Evolutionary conservation across 1,140 invertebrate genomes (phyloP).

Genomic region (Bombus turneri): DNA sequence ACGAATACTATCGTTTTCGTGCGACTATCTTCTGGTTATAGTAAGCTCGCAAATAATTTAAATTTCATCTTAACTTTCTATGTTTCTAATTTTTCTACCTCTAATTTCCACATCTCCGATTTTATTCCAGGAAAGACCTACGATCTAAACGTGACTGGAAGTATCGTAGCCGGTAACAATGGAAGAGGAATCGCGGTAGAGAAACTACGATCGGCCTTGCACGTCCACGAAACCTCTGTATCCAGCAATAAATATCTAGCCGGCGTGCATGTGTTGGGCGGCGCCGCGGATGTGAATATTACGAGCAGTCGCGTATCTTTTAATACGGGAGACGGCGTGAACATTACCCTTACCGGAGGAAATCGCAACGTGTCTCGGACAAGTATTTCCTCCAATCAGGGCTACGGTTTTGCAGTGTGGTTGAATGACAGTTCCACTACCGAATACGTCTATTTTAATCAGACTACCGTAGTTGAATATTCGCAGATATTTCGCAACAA

Average conservation of each 20-base stretch:
- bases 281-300: slow-evolving; percentile 96
- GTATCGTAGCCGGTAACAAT: slow-evolving; percentile 93
- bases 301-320: slow-evolving; percentile 94
- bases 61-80: neutral
- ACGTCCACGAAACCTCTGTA: slow-evolving; percentile 91
- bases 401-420: slow-evolving; percentile 94
- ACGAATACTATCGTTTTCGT: slow-evolving; percentile 89
- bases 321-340: slow-evolving; percentile 95
- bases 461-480: slow-evolving; percentile 94
- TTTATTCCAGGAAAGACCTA: slow-evolving; percentile 87
- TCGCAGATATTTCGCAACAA: slow-evolving; percentile 92
- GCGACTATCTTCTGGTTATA: slow-evolving; percentile 88
- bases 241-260: slow-evolving; percentile 94
- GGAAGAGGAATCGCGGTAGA: slow-evolving; percentile 95
- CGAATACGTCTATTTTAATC: slow-evolving; percentile 90
- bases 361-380: slow-evolving; percentile 93
- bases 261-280: slow-evolving; percentile 92
- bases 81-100: neutral
- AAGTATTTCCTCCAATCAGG: slow-evolving; percentile 90
- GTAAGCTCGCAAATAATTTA: slow-evolving; percentile 72
- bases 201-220: slow-evolving; percentile 90
- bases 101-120: accelerated
- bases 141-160: slow-evolving; percentile 94
- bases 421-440: slow-evolving; percentile 90
- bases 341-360: slow-evolving; percentile 96